A percentile compares a stretch with the other conserved stretches of the same genome.
phyloP scores from a whole-genome alignment of 2,888 invertebrate species.

The Callosobruchus maculatus region DNA sequence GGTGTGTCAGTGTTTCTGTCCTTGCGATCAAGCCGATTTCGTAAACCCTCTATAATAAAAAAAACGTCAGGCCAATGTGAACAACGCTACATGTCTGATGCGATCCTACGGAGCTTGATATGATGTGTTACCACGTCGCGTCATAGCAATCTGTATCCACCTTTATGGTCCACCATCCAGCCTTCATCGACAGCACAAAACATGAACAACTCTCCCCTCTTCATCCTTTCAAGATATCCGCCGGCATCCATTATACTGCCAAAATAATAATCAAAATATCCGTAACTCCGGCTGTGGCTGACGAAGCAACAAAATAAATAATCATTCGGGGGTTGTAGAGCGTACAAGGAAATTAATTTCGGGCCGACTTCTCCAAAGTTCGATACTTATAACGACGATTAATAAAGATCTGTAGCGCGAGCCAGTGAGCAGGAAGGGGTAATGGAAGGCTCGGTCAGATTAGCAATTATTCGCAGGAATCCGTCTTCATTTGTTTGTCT shows the following conservation, averaged over 20 bases:
- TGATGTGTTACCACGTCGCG: too few species aligned
- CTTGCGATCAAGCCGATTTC: too few species aligned
- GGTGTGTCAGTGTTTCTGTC: too few species aligned
- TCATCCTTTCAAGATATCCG: neutral
- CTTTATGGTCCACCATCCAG: neutral
- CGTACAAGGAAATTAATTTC: conserved; percentile 5
- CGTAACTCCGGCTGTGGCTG: neutral
- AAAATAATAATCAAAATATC: neutral
- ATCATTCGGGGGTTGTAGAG: neutral
- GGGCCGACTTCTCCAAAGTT: conserved; percentile 19
- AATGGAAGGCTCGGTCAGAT: conserved; percentile 51
- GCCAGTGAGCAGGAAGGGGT: conserved; percentile 22
- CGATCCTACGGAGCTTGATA: too few species aligned
- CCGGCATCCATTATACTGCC: neutral
- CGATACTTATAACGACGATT: conserved; percentile 33
- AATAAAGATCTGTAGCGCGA: conserved; percentile 36
- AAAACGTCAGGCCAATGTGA: too few species aligned
- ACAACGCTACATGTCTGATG: too few species aligned
- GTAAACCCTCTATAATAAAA: too few species aligned
- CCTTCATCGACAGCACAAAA: neutral
- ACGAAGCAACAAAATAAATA: neutral
- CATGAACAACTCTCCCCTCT: neutral
- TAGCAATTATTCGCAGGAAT: conserved; percentile 50
- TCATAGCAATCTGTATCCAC: too few species aligned
- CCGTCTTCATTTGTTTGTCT: conserved; percentile 47